Conservation (phyloP, 2,888 invertebrate genomes). For the Willowsia nigromaculata region DNA sequence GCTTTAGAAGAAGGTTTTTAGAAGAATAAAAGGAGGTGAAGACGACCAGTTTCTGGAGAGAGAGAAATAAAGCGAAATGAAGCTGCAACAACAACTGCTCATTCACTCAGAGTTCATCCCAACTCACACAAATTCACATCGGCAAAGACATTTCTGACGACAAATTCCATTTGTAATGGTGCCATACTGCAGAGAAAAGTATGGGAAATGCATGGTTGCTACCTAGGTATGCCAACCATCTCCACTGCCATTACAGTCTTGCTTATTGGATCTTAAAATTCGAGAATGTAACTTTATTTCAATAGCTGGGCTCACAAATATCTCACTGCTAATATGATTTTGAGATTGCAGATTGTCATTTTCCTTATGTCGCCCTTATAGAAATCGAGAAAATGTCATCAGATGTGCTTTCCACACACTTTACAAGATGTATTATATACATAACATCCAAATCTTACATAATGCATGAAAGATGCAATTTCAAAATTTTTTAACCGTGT, state of each 20-base stretch:
- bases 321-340: no score
- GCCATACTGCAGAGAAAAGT: slow-evolving; percentile 18
- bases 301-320: no score
- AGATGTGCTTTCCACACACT: no score
- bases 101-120: slow-evolving; percentile 13
- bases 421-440: no score
- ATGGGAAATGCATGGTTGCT: background rate
- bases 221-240: background rate
- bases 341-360: no score
- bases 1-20: background rate
- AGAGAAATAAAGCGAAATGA: slow-evolving; percentile 51
- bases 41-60: background rate
- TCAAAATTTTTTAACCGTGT: no score
- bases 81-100: slow-evolving; percentile 65
- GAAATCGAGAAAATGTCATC: no score
- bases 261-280: background rate
- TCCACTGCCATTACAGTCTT: background rate
- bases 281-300: background rate
- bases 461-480: no score
- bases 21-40: background rate
- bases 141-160: slow-evolving; percentile 1
- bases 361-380: no score
- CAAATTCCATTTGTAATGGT: slow-evolving; percentile 51
- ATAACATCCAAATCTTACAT: no score
- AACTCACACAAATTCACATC: background rate